Conservation (phyloP, 2,888 invertebrate species). For the Anticlea derivata region DNA sequence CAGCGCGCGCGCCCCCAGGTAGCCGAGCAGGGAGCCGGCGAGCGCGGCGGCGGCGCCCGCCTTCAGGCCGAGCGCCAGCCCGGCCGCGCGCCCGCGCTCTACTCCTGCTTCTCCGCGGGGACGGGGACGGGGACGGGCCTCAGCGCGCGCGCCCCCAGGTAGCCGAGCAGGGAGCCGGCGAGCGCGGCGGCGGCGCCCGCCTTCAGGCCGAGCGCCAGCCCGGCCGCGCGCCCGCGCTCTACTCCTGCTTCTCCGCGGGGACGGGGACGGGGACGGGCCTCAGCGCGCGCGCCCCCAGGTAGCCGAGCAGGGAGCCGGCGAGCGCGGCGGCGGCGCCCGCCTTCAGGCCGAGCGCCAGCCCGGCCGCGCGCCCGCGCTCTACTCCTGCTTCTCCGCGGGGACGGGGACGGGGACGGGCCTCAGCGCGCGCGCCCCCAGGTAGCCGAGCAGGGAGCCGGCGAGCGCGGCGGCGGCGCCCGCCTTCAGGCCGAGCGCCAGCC, state of each 20-base stretch:
- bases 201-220: constrained; percentile 51
- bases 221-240: constrained; percentile 55
- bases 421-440: constrained; percentile 42
- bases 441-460: constrained; percentile 46
- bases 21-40: constrained; percentile 46
- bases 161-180: constrained; percentile 46
- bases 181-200: constrained; percentile 37
- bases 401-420: constrained; percentile 44
- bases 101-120: constrained; percentile 43
- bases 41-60: constrained; percentile 37
- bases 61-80: constrained; percentile 51
- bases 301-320: constrained; percentile 46
- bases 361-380: constrained; percentile 55
- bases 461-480: constrained; percentile 37
- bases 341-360: constrained; percentile 51
- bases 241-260: constrained; percentile 43
- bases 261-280: constrained; percentile 44
- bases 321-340: constrained; percentile 37
- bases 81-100: constrained; percentile 55
- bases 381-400: constrained; percentile 43
- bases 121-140: constrained; percentile 44
- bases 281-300: constrained; percentile 42
- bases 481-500: constrained; percentile 51
- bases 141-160: constrained; percentile 42
- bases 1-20: constrained; percentile 42